phyloP scores from a whole-genome alignment of 2,113 vertebrate species.

The Antigone vipio region DNA sequence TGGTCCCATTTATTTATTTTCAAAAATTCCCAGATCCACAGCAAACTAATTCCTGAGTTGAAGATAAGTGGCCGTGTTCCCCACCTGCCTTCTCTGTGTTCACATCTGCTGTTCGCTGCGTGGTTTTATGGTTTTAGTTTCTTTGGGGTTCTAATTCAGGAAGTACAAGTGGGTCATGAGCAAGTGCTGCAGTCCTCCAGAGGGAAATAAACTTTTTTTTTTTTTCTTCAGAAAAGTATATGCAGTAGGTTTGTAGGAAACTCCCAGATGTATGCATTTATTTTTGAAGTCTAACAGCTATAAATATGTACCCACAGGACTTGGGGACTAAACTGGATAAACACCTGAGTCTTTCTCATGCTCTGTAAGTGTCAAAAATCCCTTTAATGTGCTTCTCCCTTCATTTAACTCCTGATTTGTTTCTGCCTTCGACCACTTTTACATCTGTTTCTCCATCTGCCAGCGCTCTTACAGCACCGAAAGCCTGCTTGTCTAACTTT shows the following conservation, averaged over 20 bases:
- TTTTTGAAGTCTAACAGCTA: not conserved
- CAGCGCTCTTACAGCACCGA: not conserved
- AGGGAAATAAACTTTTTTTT: not conserved
- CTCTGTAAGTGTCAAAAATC: not conserved
- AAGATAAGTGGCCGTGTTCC: not conserved
- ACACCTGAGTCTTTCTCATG: not conserved
- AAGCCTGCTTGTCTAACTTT: not conserved
- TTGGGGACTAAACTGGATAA: not conserved
- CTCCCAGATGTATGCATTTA: not conserved
- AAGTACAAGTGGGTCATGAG: not conserved
- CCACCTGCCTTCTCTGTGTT: not conserved
- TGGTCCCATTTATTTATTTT: not conserved
- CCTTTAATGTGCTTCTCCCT: not conserved
- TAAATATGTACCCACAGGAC: not conserved
- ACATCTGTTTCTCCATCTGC: conserved; percentile 16
- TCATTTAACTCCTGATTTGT: not conserved
- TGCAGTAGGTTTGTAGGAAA: not conserved
- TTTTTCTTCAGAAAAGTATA: not conserved
- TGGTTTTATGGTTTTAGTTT: not conserved
- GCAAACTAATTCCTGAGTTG: not conserved
- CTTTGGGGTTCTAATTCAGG: not conserved
- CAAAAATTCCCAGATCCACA: not conserved
- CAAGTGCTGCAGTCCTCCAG: not conserved
- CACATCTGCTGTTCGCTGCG: not conserved
- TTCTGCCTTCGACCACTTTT: not conserved